Percentiles rank a stretch among this genome's conserved stretches.
Evolutionary conservation across 2,113 vertebrate species (phyloP).

Genomic region (Phaethornis superciliosus): DNA sequence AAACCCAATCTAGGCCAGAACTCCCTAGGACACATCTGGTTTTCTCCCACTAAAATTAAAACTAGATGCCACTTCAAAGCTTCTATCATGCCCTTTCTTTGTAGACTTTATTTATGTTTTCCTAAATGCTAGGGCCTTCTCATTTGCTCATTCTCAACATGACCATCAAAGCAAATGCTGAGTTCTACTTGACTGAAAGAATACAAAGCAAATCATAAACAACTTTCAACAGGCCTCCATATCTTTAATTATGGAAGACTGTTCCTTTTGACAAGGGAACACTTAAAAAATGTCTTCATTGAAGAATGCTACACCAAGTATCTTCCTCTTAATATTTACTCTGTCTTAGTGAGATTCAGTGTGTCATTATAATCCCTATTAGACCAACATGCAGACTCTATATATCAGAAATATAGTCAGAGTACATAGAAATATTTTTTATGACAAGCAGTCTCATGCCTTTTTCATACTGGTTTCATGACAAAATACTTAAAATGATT

Average conservation of each 20-base stretch:
- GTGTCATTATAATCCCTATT: background rate
- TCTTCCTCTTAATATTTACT: background rate
- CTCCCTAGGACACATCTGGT: conserved; percentile 17
- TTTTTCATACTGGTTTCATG: background rate
- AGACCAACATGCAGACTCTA: background rate
- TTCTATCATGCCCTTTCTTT: background rate
- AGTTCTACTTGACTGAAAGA: background rate
- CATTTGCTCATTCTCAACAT: background rate
- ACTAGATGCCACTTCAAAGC: conserved; percentile 59
- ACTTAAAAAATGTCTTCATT: no score
- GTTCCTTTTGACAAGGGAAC: background rate
- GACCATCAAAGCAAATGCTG: conserved; percentile 27
- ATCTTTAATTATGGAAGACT: background rate
- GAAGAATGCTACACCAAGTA: background rate
- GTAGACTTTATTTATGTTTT: conserved; percentile 21
- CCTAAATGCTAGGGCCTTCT: background rate
- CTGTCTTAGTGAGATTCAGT: background rate
- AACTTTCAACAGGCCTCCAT: background rate
- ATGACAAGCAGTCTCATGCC: background rate
- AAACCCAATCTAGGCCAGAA: background rate
- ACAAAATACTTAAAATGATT: background rate
- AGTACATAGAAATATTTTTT: background rate
- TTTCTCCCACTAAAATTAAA: conserved; percentile 39
- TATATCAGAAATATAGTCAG: background rate
- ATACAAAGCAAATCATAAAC: background rate